These are phyloP conservation scores for Salvelinus fontinalis DNA, from an alignment of 2,113 vertebrate species.

Conservation along the genomic window DNA sequence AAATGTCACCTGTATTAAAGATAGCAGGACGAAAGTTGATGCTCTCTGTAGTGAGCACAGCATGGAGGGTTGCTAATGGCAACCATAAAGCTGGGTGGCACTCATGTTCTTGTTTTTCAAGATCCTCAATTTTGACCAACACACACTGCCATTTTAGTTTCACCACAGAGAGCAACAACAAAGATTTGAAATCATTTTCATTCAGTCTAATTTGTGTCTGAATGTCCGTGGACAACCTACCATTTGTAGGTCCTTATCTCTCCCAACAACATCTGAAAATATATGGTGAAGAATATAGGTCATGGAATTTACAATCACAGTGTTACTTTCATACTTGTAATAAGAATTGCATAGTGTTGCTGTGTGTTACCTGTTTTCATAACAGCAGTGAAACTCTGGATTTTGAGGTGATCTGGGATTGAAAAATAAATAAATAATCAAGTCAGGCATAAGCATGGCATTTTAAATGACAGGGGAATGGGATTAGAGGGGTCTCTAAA, in stretches of 20 bases:
- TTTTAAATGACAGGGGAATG: no score
- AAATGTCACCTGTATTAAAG: background rate
- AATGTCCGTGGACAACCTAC: constrained; percentile 29
- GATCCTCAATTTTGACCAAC: no score
- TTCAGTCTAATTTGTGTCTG: background rate
- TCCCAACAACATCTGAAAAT: constrained; percentile 32
- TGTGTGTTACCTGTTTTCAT: constrained; percentile 27
- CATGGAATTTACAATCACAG: no score
- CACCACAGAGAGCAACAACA: background rate
- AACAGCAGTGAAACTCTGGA: background rate
- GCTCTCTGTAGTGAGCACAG: background rate
- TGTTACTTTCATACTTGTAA: no score
- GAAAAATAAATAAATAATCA: no score
- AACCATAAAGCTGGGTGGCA: no score
- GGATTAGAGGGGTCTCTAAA: no score
- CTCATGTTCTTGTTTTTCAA: no score
- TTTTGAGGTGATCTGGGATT: constrained; percentile 13
- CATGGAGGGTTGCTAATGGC: background rate
- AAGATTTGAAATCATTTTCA: no score
- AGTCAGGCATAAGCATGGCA: no score
- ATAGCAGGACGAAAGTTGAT: background rate
- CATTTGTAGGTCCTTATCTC: constrained; percentile 28
- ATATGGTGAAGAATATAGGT: constrained; percentile 5
- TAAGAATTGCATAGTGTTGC: background rate
- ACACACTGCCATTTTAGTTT: background rate